Percentiles rank a stretch among this genome's conserved stretches.
These are phyloP conservation scores for Endotricha flammealis DNA, from an alignment of 2,888 invertebrate species.

Conservation along the genomic window DNA sequence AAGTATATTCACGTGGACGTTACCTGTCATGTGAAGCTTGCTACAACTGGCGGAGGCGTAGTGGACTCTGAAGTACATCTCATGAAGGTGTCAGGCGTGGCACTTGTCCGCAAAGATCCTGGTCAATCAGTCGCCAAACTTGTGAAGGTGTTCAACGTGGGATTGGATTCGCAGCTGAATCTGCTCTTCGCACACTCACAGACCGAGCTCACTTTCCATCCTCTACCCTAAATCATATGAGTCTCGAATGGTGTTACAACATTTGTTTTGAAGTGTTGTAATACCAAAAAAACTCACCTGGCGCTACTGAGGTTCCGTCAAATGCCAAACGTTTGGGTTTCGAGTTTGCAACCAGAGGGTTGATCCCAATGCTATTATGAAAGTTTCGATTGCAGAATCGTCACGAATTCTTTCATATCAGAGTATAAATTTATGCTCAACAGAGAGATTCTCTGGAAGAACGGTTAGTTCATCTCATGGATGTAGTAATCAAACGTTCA, in stretches of 20 bases:
- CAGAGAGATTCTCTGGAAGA: constrained; percentile 12
- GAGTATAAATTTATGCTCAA: not conserved
- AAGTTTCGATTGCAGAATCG: constrained; percentile 43
- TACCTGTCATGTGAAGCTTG: constrained; percentile 81
- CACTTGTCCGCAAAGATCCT: constrained; percentile 80
- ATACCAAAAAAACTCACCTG: constrained; percentile 56
- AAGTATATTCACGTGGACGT: constrained; percentile 84
- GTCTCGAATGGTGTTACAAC: constrained; percentile 58
- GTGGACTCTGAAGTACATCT: constrained; percentile 78
- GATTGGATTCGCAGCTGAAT: constrained; percentile 83
- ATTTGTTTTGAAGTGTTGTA: constrained; percentile 40
- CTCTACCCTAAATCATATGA: constrained; percentile 57
- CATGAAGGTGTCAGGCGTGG: constrained; percentile 83
- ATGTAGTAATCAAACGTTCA: no score
- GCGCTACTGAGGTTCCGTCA: constrained; percentile 68
- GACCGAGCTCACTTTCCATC: constrained; percentile 81
- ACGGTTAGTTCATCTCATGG: no score
- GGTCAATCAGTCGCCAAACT: constrained; percentile 74
- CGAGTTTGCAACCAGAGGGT: constrained; percentile 53
- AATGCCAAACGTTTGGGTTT: constrained; percentile 57
- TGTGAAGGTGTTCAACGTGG: constrained; percentile 81
- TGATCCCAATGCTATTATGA: constrained; percentile 21
- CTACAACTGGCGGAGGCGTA: constrained; percentile 77
- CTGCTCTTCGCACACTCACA: constrained; percentile 81
- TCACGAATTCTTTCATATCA: constrained; percentile 24